Evolutionary conservation across 2,113 vertebrate genomes (phyloP).

Genomic region (Conger conger): DNA sequence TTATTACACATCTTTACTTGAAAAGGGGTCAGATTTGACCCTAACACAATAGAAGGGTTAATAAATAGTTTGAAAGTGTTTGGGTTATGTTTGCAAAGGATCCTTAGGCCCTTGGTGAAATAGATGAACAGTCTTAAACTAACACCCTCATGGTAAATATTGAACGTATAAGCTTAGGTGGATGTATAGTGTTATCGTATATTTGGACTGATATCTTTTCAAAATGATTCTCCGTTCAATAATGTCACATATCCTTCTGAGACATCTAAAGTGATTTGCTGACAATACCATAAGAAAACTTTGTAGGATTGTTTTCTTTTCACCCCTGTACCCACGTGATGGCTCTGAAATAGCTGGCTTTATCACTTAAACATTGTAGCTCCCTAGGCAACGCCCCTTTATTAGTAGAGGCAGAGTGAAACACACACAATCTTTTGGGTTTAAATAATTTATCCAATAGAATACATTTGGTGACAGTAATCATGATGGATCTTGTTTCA

Average conservation of each 20-base stretch:
- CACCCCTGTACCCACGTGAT: not conserved
- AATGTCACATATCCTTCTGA: not conserved
- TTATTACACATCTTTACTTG: too few species aligned
- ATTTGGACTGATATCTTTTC: not conserved
- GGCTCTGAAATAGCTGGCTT: not conserved
- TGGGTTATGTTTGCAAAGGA: too few species aligned
- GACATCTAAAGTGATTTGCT: not conserved
- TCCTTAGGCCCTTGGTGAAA: too few species aligned
- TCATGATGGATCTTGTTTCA: constrained; percentile 72
- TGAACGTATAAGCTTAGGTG: too few species aligned
- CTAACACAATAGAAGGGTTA: too few species aligned
- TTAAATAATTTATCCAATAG: constrained; percentile 60
- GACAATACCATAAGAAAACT: not conserved
- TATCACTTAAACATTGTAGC: not conserved
- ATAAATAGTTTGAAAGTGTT: too few species aligned
- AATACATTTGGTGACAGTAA: constrained; percentile 63
- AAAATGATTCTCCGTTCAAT: not conserved
- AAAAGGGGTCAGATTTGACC: too few species aligned
- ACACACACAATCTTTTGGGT: constrained; percentile 39
- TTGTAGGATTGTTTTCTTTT: not conserved
- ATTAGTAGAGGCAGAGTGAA: constrained; percentile 18
- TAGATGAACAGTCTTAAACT: too few species aligned
- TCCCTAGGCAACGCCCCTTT: constrained; percentile 41
- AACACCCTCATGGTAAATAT: too few species aligned
- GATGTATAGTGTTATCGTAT: too few species aligned